phyloP scores from a whole-genome alignment of 37 sponge, comb jelly and placozoan species.

The Aplysina aerophoba region DNA sequence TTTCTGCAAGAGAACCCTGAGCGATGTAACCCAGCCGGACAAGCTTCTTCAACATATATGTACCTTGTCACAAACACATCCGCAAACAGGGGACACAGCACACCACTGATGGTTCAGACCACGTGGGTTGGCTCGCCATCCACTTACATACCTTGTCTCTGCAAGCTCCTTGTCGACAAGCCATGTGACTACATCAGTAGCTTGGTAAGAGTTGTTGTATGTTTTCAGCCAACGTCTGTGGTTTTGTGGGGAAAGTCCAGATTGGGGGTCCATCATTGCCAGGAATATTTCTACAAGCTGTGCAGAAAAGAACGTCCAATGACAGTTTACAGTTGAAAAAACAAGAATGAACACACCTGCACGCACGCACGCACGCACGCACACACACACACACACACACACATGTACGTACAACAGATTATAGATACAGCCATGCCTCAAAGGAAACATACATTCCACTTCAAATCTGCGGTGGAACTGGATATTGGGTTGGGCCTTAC shows the following conservation, averaged over 20 bases:
- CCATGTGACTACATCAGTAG: conserved; percentile 74
- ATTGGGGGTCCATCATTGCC: background rate
- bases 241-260: conserved; percentile 41
- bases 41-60: too few relatives aligned
- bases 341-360: background rate
- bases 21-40: too few relatives aligned
- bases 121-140: background rate
- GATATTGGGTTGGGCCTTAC: background rate
- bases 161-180: conserved; percentile 56
- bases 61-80: too few relatives aligned
- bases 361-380: background rate
- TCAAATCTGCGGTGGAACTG: background rate
- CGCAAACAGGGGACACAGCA: too few relatives aligned
- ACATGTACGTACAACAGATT: background rate
- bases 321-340: too few relatives aligned
- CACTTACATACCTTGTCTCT: conserved; percentile 50
- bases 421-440: background rate
- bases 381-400: conserved; percentile 30
- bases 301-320: background rate
- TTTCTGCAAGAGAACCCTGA: too few relatives aligned
- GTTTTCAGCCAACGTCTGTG: conserved; percentile 61
- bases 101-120: background rate
- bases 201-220: conserved; percentile 70
- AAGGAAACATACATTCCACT: background rate
- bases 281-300: conserved; percentile 31